Evolutionary conservation across 2,888 invertebrate genomes (phyloP).

Genomic region (Mesopsocus fuscifrons): DNA sequence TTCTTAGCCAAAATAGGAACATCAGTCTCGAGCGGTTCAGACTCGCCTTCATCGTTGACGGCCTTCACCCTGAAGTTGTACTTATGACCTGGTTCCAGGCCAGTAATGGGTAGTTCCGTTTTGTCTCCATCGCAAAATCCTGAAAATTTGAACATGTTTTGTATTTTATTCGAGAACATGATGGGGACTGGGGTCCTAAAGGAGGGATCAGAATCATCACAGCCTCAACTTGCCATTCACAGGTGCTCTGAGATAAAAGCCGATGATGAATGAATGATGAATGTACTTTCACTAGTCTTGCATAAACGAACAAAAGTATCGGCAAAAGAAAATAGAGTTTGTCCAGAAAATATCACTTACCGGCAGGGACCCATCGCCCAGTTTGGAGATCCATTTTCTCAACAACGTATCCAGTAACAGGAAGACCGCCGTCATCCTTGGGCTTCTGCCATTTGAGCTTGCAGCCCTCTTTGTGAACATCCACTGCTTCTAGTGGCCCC

Average conservation of each 20-base stretch:
- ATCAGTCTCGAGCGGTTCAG: slow-evolving; percentile 84
- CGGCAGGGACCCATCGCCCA: slow-evolving; percentile 73
- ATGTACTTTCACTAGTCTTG: too few species aligned
- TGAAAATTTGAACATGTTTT: too few species aligned
- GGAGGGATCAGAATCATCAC: too few species aligned
- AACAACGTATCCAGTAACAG: slow-evolving; percentile 73
- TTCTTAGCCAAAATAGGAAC: slow-evolving; percentile 85
- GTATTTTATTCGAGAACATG: too few species aligned
- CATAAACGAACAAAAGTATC: too few species aligned
- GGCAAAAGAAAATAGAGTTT: too few species aligned
- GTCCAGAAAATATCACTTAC: too few species aligned
- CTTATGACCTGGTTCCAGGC: slow-evolving; percentile 83
- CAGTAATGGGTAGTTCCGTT: slow-evolving; percentile 65
- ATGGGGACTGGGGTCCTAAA: too few species aligned
- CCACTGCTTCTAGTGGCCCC: slow-evolving; percentile 78
- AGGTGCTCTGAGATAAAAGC: too few species aligned
- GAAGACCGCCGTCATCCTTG: slow-evolving; percentile 87
- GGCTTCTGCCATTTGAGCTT: slow-evolving; percentile 89
- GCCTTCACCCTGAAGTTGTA: slow-evolving; percentile 98
- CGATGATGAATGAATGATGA: too few species aligned
- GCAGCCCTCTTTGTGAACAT: slow-evolving; percentile 85
- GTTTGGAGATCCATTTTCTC: slow-evolving; percentile 87
- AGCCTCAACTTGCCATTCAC: too few species aligned
- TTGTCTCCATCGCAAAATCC: slow-evolving; percentile 65
- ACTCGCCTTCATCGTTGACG: slow-evolving; percentile 91